A percentile compares a stretch with the other conserved stretches of the same genome.
Evolutionary conservation across 1,140 invertebrate species (phyloP).

Genomic region (Hyposmocoma kahamanoa): DNA sequence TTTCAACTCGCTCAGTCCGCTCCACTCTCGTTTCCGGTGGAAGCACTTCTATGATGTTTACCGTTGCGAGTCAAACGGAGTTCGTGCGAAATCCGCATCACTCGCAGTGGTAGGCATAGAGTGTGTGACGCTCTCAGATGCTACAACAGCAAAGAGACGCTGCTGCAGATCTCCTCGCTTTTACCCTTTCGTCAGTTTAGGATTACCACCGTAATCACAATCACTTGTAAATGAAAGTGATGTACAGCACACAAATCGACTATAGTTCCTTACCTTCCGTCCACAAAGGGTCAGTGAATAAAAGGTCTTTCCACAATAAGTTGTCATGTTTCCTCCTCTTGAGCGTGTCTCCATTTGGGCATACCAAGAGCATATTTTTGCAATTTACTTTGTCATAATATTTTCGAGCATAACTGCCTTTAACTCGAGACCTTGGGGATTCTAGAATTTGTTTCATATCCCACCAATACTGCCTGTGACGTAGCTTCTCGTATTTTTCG

Average conservation of each 20-base stretch:
- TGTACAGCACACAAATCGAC: background rate
- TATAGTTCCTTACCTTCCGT: conserved; percentile 40
- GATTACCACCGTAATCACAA: too few relatives aligned
- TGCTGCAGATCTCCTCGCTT: too few relatives aligned
- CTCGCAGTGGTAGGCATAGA: too few relatives aligned
- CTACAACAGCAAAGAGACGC: too few relatives aligned
- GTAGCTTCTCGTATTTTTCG: conserved; percentile 54
- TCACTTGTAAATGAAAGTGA: too few relatives aligned
- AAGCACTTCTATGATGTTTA: too few relatives aligned
- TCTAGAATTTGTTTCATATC: background rate
- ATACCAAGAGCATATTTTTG: conserved; percentile 57
- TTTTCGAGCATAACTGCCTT: conserved; percentile 20
- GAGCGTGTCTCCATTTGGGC: conserved; percentile 57
- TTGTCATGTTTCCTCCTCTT: conserved; percentile 53
- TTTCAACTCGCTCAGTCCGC: too few relatives aligned
- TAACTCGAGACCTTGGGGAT: conserved; percentile 8
- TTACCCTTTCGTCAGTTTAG: too few relatives aligned
- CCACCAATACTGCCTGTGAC: conserved; percentile 66
- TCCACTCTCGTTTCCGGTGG: too few relatives aligned
- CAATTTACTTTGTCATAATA: conserved; percentile 44
- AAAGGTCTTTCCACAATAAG: conserved; percentile 60
- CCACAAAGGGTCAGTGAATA: conserved; percentile 70
- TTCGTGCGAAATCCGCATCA: too few relatives aligned
- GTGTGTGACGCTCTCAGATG: too few relatives aligned
- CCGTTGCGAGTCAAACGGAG: too few relatives aligned